Conservation (phyloP, 2,797 vertebrate genomes). For the Gobio occitaniae region DNA sequence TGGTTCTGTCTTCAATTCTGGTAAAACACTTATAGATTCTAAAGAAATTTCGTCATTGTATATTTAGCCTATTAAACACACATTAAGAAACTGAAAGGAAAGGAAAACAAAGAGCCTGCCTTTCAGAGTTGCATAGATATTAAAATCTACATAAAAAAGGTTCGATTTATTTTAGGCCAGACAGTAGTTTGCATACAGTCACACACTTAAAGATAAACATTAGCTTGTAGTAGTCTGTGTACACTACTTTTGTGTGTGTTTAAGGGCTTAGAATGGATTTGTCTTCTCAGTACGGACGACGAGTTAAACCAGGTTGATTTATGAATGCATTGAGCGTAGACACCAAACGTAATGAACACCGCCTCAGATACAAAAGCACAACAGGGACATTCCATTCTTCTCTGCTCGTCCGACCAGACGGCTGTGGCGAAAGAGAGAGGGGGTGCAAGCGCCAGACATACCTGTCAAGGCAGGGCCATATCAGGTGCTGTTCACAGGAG, state of each 20-base stretch:
- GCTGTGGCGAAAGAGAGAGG: constrained; percentile 35
- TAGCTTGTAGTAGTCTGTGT: neutral
- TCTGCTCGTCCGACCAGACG: constrained; percentile 38
- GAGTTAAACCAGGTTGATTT: constrained; percentile 2
- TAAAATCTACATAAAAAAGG: neutral
- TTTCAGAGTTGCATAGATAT: neutral
- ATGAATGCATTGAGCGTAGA: constrained; percentile 53
- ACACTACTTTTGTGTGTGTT: neutral
- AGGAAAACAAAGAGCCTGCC: neutral
- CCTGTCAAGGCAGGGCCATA: constrained; percentile 55
- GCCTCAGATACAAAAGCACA: constrained; percentile 65
- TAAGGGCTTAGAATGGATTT: constrained; percentile 23
- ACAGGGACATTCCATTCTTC: constrained; percentile 51
- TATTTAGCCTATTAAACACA: neutral
- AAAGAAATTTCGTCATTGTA: neutral
- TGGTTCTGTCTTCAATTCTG: neutral
- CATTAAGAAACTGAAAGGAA: neutral
- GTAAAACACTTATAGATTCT: neutral
- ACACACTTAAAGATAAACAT: constrained; percentile 6
- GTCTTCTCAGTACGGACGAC: neutral
- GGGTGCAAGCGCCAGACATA: constrained; percentile 61
- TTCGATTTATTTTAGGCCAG: neutral
- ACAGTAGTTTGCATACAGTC: neutral
- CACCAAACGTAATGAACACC: constrained; percentile 68
- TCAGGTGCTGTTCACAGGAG: constrained; percentile 56